Conservation (phyloP, 2,888 invertebrate genomes). For the Argyra leucocephala region DNA sequence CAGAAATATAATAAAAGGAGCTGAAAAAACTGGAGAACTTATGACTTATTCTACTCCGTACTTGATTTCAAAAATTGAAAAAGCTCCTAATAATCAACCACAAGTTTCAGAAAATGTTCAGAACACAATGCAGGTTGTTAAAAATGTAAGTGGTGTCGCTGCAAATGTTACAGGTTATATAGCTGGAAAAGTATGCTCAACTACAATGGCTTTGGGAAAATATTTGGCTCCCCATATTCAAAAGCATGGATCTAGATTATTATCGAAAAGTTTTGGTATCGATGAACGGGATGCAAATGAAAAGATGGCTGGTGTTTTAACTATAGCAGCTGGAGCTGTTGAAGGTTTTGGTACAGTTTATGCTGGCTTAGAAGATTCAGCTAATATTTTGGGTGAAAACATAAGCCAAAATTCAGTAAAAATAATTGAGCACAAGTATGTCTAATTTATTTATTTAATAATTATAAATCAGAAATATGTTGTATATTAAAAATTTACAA, state of each 20-base stretch:
- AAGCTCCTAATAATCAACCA: conserved; percentile 41
- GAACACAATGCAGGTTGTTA: conserved; percentile 54
- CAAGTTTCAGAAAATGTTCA: conserved; percentile 46
- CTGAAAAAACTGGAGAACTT: conserved; percentile 54
- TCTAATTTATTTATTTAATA: too few species aligned
- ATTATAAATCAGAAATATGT: conserved; percentile 2
- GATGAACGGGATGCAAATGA: conserved; percentile 47
- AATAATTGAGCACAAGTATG: conserved; percentile 63
- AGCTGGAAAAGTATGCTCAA: conserved; percentile 53
- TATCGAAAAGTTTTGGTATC: conserved; percentile 50
- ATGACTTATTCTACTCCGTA: conserved; percentile 54
- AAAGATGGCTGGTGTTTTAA: conserved; percentile 49
- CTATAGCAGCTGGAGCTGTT: conserved; percentile 61
- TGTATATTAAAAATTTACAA: conserved; percentile 9
- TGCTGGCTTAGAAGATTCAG: conserved; percentile 60
- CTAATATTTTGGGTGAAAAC: conserved; percentile 53
- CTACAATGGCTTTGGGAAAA: conserved; percentile 57
- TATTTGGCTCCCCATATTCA: conserved; percentile 60
- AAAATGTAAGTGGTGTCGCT: conserved; percentile 56
- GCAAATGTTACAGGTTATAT: conserved; percentile 57
- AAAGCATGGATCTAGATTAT: conserved; percentile 51
- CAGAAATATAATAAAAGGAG: conserved; percentile 55
- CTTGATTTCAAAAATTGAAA: conserved; percentile 48
- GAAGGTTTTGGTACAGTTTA: conserved; percentile 63
- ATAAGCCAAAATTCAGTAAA: conserved; percentile 64